These are phyloP conservation scores for Palythoa grandiflora DNA, from an alignment of 92 coral and sea anemone species.

Conservation along the genomic window DNA sequence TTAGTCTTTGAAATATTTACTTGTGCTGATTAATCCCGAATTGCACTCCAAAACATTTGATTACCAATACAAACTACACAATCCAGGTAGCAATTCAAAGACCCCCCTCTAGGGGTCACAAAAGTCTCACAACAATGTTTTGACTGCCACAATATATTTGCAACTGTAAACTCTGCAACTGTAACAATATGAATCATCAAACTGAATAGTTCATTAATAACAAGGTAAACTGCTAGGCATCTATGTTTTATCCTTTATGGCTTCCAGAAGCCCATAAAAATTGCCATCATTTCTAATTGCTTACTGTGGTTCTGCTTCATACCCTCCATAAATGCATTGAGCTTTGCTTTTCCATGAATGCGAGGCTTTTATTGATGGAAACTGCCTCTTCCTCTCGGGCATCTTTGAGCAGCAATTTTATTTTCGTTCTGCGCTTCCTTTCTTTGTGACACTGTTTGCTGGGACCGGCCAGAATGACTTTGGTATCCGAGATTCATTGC, in stretches of 20 bases:
- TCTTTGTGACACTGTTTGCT: neutral
- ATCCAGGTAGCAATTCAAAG: too few relatives aligned
- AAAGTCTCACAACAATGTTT: too few relatives aligned
- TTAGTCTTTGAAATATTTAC: too few relatives aligned
- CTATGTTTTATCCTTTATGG: constrained; percentile 57
- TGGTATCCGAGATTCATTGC: neutral
- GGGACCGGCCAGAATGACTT: constrained; percentile 3
- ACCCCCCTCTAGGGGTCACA: too few relatives aligned
- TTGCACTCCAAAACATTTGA: too few relatives aligned
- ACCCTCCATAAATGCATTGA: constrained; percentile 47
- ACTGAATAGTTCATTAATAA: neutral
- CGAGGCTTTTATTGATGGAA: constrained; percentile 53
- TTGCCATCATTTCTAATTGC: constrained; percentile 64
- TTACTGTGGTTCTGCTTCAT: constrained; percentile 54
- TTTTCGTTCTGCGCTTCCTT: constrained; percentile 17
- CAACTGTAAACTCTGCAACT: neutral
- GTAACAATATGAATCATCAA: neutral
- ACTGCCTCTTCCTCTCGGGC: constrained; percentile 1
- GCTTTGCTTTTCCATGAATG: constrained; percentile 56
- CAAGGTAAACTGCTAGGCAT: constrained; percentile 12
- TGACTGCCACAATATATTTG: too few relatives aligned
- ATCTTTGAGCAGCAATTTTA: constrained; percentile 2
- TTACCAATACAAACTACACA: too few relatives aligned
- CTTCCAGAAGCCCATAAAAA: constrained; percentile 58
- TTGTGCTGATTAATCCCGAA: too few relatives aligned